Conservation (phyloP, 2,797 vertebrate species). For the Lepidocolaptes lacrymiger region DNA sequence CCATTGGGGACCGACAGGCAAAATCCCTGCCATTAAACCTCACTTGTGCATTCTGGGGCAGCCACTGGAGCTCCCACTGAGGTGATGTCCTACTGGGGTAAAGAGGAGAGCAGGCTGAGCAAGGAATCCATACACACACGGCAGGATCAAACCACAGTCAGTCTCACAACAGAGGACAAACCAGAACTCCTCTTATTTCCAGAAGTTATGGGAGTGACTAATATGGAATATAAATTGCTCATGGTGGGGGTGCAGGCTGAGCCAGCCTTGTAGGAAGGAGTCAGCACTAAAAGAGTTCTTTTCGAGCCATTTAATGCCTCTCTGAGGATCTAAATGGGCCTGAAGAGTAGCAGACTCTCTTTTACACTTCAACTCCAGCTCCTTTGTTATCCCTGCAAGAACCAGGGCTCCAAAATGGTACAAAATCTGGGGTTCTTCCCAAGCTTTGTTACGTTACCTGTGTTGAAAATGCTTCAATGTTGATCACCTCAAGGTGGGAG, state of each 20-base stretch:
- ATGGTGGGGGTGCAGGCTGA: background rate
- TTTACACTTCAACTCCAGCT: background rate
- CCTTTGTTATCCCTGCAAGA: background rate
- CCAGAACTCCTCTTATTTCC: background rate
- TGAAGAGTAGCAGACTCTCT: no score
- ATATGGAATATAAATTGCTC: background rate
- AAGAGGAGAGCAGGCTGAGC: background rate
- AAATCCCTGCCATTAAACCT: background rate
- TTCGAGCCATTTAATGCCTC: background rate
- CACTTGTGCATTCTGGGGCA: background rate
- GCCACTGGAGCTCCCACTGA: background rate
- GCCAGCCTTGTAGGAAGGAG: background rate
- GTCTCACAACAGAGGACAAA: background rate
- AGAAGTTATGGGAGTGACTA: background rate
- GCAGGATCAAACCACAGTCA: background rate
- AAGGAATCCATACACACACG: background rate
- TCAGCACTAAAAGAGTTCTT: background rate
- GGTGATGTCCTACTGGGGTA: background rate
- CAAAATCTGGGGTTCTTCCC: background rate
- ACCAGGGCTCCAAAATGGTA: background rate
- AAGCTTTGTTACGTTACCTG: slow-evolving; percentile 77
- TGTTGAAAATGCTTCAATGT: slow-evolving; percentile 81
- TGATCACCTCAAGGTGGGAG: slow-evolving; percentile 79
- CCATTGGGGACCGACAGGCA: background rate
- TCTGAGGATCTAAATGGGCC: background rate